Evolutionary conservation across 30 jellyfish, hydroid and myxozoan species (phyloP), one percentile per base, ranked within the genome.

Genomic region (Mastigias papua): DNA sequence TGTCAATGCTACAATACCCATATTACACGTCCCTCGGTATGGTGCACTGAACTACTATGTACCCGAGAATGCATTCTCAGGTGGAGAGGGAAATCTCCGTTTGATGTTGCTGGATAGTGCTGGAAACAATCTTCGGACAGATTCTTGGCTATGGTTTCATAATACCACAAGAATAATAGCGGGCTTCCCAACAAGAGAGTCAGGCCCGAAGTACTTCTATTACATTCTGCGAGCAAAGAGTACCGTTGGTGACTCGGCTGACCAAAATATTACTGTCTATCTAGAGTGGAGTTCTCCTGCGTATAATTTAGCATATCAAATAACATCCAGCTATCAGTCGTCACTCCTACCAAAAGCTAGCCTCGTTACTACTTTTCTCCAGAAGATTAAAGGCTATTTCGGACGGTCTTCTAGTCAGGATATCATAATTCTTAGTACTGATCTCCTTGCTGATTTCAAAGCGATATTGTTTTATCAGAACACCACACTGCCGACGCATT

Each of bases 121-220:
- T 54, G 97, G 95, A 5, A 80, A 81, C 73, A 75, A 76, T 27
- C 62, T 89, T 57, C 48, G 89, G 0, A 32, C 86, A 27, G 78
- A 75, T 7, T 78, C 95, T 9, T 86, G 99, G 99, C 48, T 86
- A 31, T 75, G 94, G 89, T 96, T 88, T 51, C 68, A 89, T 68
- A 42, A 74, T 20, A 62, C 30, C 48, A 77, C 89, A 26, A 79
- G 92, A 48, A 58, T 60, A 31, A 84, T 94, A 15, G 49, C 69
- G 0, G 98, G 98, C 11, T 91, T 77, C 28, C 98, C 98, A n/a
- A 48, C 65, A n/a, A n/a, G 57, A 7, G 76, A 80, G 34, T 35
- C 88, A n/a, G 34, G 28, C 19, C 87, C 72, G 1, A 60, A 32
- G 29, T 34, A 28, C 25, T 77, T 33, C 57, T 2, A 51, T 3